Conservation (phyloP, 2,797 vertebrate species). For the Euthynnus affinis region DNA sequence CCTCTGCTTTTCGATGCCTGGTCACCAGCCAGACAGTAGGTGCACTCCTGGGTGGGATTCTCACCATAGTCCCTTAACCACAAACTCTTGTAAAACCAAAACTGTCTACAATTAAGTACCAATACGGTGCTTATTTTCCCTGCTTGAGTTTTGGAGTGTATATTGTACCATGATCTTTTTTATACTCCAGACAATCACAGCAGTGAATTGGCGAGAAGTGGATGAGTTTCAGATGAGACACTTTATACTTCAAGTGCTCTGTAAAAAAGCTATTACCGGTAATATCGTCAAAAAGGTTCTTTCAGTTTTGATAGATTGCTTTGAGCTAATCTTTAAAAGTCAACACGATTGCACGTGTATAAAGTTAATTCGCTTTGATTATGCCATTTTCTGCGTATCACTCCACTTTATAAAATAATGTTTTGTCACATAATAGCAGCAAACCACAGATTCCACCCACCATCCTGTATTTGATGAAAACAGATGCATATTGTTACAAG, state of each 20-base stretch:
- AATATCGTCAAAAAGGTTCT: constrained; percentile 15
- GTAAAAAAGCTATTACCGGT: background rate
- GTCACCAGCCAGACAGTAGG: constrained; percentile 18
- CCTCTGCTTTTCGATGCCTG: constrained; percentile 1
- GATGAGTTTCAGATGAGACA: constrained; percentile 28
- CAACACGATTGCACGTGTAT: background rate
- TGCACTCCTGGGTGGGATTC: constrained; percentile 65
- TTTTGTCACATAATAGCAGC: constrained; percentile 1
- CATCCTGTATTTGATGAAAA: constrained; percentile 6
- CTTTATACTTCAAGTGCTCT: constrained; percentile 22
- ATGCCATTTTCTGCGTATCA: background rate
- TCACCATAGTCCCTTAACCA: constrained; percentile 52
- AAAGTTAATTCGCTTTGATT: background rate
- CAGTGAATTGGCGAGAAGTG: constrained; percentile 29
- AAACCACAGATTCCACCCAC: background rate
- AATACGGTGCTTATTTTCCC: constrained; percentile 65
- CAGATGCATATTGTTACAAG: background rate
- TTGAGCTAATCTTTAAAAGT: constrained; percentile 19
- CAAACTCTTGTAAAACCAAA: constrained; percentile 74
- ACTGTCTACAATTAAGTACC: constrained; percentile 67
- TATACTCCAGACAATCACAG: constrained; percentile 46
- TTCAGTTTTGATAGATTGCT: background rate
- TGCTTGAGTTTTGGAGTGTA: constrained; percentile 58
- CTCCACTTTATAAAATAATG: background rate
- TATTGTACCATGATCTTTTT: constrained; percentile 49